Evolutionary conservation across 2,888 invertebrate genomes (phyloP).

Genomic region (Drosophila mettleri): DNA sequence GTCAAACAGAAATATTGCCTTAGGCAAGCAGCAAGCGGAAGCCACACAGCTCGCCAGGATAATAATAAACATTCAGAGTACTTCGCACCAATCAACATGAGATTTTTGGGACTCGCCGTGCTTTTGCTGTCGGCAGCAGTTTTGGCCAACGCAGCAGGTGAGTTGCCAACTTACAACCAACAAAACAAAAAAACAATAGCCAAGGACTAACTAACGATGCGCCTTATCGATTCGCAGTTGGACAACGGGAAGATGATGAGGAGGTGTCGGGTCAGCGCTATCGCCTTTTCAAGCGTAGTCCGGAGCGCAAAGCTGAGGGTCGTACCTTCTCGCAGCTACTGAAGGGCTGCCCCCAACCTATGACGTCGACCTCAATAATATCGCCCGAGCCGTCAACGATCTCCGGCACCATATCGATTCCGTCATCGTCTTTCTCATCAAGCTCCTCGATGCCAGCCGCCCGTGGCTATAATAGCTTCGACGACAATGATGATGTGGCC

Average conservation of each 20-base stretch:
- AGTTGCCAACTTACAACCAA: too few species aligned
- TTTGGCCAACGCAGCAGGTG: constrained; percentile 59
- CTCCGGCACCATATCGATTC: background rate
- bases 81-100: constrained; percentile 35
- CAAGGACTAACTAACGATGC: background rate
- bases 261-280: constrained; percentile 2
- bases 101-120: constrained; percentile 44
- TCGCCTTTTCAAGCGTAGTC: constrained; percentile 21
- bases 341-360: constrained; percentile 12
- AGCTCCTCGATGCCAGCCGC: too few species aligned
- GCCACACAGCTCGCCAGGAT: constrained; percentile 28
- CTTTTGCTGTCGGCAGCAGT: constrained; percentile 51
- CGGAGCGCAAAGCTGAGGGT: constrained; percentile 17
- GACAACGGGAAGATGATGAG: constrained; percentile 28
- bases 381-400: fast-evolving
- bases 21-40: constrained; percentile 44
- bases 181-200: background rate
- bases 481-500: constrained; percentile 8
- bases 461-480: background rate
- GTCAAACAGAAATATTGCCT: constrained; percentile 59
- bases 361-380: fast-evolving
- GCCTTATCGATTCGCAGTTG: constrained; percentile 23
- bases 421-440: background rate
- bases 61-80: background rate
- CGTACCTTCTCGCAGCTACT: constrained; percentile 33